Conservation (phyloP, 2,797 vertebrate genomes). For the Oceanodroma leucorhoa region DNA sequence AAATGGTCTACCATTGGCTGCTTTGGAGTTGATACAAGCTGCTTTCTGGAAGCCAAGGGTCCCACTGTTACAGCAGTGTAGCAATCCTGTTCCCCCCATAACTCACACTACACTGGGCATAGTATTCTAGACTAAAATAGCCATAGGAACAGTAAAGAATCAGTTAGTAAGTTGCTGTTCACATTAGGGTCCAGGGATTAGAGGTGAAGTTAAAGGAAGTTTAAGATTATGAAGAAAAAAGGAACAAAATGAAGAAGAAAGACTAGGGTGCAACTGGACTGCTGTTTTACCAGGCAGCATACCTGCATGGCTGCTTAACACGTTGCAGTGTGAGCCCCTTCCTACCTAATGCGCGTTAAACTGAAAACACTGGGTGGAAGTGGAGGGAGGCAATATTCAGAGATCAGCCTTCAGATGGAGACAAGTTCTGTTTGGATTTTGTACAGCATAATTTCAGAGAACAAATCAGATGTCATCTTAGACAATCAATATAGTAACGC, state of each 20-base stretch:
- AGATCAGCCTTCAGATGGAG: not conserved
- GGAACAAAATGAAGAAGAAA: not conserved
- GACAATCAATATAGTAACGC: not conserved
- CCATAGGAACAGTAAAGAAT: not conserved
- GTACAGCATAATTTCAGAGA: not conserved
- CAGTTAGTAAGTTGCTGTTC: not conserved
- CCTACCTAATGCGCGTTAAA: rapidly evolving
- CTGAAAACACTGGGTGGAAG: not conserved
- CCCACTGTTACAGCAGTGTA: not conserved
- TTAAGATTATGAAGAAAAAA: not conserved
- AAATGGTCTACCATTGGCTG: not conserved
- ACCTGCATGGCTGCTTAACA: not conserved
- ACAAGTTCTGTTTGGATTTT: not conserved
- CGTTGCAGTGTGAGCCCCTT: not conserved
- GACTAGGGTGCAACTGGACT: not conserved
- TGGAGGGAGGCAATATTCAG: not conserved
- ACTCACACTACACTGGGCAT: rapidly evolving
- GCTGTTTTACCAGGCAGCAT: not conserved
- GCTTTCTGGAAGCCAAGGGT: not conserved
- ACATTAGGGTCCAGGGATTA: not conserved
- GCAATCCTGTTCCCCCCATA: not conserved
- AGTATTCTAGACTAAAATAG: not conserved
- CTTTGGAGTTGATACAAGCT: not conserved
- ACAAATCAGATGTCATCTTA: not conserved
- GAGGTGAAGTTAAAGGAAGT: not conserved